Evolutionary conservation across 2,797 vertebrate genomes (phyloP), one percentile per base, ranked within the genome.

Genomic region (Eulemur rubriventer): DNA sequence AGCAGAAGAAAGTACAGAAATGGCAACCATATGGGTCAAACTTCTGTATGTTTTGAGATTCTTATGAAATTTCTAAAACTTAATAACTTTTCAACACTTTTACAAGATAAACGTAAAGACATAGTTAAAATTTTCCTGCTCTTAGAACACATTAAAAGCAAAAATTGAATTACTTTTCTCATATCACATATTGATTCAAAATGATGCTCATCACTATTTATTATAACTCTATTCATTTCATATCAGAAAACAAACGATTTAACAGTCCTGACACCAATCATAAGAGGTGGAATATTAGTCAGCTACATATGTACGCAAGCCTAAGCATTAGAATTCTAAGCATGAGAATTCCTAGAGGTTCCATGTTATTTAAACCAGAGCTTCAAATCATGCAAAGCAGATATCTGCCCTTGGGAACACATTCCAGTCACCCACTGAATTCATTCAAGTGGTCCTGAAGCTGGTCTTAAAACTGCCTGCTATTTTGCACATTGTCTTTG

Each of bases 371-470:
- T 92, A 70, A 95, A 48, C 43, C 35, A 26, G 17, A 72, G 26
- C 70, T 96, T 94, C 30, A 78, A 95, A 70, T 72, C 24, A 69
- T 24, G n/a, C 57, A 90, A 91, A 95, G 41, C 69, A 79, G 91
- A 61, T 72, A 57, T 50, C 26, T 48, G 18, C 30, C 73, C 20
- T 69, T 33, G 1, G 50, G 46, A 28, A 89, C 46, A 63, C 18
- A 73, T 57, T 63, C 50, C 35, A 7, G 5, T 73, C 43, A 41
- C 35, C 65, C 41, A 59, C 30, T 35, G 22, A 67, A 83, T 8
- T 38, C 55, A 92, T 28, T 24, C 41, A 30, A 6, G 16, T 67
- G 65, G 38, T 83, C 43, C 72, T 76, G 38, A 70, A 24, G 7
- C 52, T 50, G 16, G 8, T 96, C 48, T 93, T 57, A 80, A 67